phyloP scores from a whole-genome alignment of 2,888 invertebrate species.

The Clanis bilineata region DNA sequence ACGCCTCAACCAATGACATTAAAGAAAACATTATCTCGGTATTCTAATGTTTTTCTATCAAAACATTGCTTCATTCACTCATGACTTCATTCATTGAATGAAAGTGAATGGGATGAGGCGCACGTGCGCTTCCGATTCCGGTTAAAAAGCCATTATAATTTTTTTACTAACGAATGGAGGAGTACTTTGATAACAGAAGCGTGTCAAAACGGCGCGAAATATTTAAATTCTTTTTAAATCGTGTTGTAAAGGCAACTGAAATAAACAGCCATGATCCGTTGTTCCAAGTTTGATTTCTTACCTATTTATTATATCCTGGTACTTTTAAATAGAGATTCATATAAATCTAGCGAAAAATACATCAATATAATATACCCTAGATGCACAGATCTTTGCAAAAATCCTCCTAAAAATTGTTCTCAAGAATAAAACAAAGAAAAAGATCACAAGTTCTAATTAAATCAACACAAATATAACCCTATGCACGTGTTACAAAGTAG shows the following conservation, averaged over 20 bases:
- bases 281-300: not conserved
- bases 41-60: not conserved
- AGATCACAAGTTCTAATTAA: no score
- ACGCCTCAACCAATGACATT: not conserved
- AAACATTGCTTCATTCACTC: not conserved
- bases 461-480: no score
- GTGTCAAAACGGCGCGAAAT: not conserved
- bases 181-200: not conserved
- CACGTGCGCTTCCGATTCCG: conserved; percentile 43
- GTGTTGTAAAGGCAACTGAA: not conserved
- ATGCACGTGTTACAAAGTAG: no score
- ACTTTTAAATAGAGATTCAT: not conserved
- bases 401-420: no score
- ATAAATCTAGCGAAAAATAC: no score
- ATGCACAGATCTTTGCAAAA: no score
- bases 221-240: not conserved
- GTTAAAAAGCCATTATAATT: conserved; percentile 11
- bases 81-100: conserved; percentile 2
- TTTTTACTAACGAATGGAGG: not conserved
- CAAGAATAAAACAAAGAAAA: no score
- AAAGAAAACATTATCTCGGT: not conserved
- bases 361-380: no score
- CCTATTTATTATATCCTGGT: not conserved
- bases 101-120: conserved; percentile 21
- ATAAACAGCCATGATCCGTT: not conserved